phyloP scores from a whole-genome alignment of 2,888 invertebrate species.

The Ophioninae sp. region DNA sequence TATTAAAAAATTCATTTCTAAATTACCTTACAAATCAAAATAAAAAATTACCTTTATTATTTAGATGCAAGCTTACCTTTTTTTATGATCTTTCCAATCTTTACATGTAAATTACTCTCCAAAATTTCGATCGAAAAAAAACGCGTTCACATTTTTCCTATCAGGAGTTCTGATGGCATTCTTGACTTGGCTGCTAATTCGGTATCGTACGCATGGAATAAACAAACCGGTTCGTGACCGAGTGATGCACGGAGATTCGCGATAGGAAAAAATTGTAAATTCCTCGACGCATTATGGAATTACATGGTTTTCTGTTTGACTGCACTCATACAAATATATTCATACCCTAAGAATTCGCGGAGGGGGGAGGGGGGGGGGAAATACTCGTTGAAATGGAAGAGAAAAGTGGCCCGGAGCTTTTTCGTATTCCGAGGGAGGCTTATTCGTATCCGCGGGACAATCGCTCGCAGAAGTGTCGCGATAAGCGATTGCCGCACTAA shows the following conservation, averaged over 20 bases:
- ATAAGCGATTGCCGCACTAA: conserved; percentile 69
- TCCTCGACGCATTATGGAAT: conserved; percentile 25
- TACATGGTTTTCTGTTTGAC: conserved; percentile 30
- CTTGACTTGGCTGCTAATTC: background rate
- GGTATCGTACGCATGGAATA: conserved; percentile 13
- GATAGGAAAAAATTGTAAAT: conserved; percentile 18
- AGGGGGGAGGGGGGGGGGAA: background rate
- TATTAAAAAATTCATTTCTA: too few species aligned
- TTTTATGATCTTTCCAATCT: too few species aligned
- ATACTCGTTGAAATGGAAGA: conserved; percentile 27
- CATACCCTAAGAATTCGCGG: conserved; percentile 21
- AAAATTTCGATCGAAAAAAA: background rate
- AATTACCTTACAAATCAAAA: too few species aligned
- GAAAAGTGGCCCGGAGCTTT: conserved; percentile 36
- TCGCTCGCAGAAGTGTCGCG: conserved; percentile 68
- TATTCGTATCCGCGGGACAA: conserved; percentile 65
- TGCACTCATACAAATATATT: conserved; percentile 35
- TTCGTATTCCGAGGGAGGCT: conserved; percentile 63
- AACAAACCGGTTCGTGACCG: conserved; percentile 22
- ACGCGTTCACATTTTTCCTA: background rate
- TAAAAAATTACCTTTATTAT: too few species aligned
- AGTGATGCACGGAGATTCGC: conserved; percentile 16
- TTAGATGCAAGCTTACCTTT: too few species aligned
- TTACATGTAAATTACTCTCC: too few species aligned
- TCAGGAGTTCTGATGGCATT: background rate